Evolutionary conservation across 2,113 vertebrate species (phyloP).

Genomic region (Cyphomyrus plagiostoma): DNA sequence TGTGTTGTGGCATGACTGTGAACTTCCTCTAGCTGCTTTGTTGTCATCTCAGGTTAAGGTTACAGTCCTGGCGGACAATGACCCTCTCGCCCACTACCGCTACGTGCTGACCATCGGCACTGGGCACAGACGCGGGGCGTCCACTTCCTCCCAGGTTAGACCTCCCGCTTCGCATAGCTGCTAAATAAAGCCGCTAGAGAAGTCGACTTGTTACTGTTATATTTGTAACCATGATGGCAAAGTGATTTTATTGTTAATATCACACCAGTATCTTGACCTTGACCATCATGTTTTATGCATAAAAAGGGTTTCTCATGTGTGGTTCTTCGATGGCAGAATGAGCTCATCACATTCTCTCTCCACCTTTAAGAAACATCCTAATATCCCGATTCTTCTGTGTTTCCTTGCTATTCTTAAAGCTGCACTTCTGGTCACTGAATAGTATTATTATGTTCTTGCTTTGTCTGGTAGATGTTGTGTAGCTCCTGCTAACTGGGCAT

Average conservation of each 20-base stretch:
- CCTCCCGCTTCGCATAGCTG: neutral
- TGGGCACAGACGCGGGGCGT: slow-evolving; percentile 77
- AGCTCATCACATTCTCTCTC: neutral
- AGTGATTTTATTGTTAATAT: neutral
- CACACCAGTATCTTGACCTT: neutral
- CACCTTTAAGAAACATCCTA: neutral
- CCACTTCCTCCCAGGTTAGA: slow-evolving; percentile 81
- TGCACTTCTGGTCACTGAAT: neutral
- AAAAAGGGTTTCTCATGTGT: neutral
- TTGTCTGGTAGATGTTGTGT: neutral
- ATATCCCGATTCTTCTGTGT: neutral
- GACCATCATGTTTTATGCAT: neutral
- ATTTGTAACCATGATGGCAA: neutral
- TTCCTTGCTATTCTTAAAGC: neutral
- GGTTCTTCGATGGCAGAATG: neutral
- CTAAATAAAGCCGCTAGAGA: neutral
- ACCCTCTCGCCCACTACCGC: slow-evolving; percentile 81
- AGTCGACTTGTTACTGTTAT: neutral
- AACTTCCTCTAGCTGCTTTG: neutral
- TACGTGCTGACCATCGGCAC: slow-evolving; percentile 83
- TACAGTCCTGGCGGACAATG: slow-evolving; percentile 80
- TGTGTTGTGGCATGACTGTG: neutral
- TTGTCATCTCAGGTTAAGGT: slow-evolving; percentile 70
- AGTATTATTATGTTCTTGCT: neutral
- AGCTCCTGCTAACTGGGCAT: neutral